phyloP scores from a whole-genome alignment of 2,113 vertebrate genomes.

The Rattus rattus region DNA sequence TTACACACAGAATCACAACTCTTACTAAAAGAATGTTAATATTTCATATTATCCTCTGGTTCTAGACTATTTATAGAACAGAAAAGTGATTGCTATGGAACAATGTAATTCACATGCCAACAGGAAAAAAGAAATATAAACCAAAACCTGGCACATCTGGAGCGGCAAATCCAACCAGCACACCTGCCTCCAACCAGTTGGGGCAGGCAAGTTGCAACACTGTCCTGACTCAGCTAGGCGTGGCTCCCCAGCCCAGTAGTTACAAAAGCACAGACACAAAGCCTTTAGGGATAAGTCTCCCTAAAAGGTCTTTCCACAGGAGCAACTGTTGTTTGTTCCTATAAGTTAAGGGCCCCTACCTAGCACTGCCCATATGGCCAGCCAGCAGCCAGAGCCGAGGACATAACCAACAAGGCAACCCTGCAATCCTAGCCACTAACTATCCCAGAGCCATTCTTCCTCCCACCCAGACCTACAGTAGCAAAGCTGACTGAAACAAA shows the following conservation, averaged over 20 bases:
- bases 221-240: conserved; percentile 28
- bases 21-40: not conserved
- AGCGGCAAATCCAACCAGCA: not conserved
- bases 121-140: conserved; percentile 37
- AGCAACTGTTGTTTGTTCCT: not conserved
- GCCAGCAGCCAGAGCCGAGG: not conserved
- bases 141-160: not conserved
- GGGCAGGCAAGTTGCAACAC: not conserved
- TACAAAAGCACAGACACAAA: not conserved
- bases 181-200: not conserved
- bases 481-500: not conserved
- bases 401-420: not conserved
- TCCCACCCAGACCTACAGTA: not conserved
- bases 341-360: not conserved
- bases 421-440: not conserved
- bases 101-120: not conserved
- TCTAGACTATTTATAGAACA: conserved; percentile 12
- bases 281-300: not conserved
- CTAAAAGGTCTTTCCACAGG: not conserved
- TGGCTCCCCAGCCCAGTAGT: not conserved
- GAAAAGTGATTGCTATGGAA: not conserved
- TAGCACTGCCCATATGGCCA: not conserved
- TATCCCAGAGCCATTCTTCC: not conserved
- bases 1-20: not conserved
- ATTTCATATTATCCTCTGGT: not conserved